Conservation (phyloP, 2,113 vertebrate species). For the Hiodon tergisus region DNA sequence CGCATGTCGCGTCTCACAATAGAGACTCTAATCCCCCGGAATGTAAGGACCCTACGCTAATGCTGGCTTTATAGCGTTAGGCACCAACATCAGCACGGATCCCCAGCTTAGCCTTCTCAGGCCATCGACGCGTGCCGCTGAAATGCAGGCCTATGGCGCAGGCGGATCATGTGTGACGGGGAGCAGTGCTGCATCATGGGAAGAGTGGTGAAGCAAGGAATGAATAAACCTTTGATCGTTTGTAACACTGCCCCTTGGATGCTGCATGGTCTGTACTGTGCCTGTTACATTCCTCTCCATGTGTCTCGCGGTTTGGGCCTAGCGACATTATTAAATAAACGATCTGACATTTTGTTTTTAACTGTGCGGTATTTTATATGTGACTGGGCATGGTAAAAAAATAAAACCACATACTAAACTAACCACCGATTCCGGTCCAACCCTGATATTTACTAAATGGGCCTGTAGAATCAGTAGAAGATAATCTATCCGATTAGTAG, state of each 20-base stretch:
- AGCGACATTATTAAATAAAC: constrained; percentile 23
- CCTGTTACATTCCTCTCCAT: neutral
- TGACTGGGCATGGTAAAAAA: neutral
- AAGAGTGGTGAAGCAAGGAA: neutral
- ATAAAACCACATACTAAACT: neutral
- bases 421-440: neutral
- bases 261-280: no score
- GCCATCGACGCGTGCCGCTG: constrained; percentile 3
- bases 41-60: neutral
- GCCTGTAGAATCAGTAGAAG: neutral
- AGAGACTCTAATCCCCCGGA: neutral
- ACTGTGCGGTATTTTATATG: constrained; percentile 9
- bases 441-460: neutral
- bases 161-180: neutral
- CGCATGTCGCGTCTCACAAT: neutral
- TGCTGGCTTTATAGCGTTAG: constrained; percentile 1
- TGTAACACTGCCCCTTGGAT: no score
- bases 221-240: neutral
- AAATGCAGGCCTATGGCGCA: neutral
- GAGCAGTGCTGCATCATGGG: no score
- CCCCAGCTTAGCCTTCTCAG: neutral
- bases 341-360: constrained; percentile 24
- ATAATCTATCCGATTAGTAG: neutral
- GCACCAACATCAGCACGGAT: neutral
- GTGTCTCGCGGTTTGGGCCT: constrained; percentile 14